Percentiles rank a stretch among this genome's conserved stretches.
phyloP scores from a whole-genome alignment of 2,797 vertebrate genomes.

The Hippocampus kuda region DNA sequence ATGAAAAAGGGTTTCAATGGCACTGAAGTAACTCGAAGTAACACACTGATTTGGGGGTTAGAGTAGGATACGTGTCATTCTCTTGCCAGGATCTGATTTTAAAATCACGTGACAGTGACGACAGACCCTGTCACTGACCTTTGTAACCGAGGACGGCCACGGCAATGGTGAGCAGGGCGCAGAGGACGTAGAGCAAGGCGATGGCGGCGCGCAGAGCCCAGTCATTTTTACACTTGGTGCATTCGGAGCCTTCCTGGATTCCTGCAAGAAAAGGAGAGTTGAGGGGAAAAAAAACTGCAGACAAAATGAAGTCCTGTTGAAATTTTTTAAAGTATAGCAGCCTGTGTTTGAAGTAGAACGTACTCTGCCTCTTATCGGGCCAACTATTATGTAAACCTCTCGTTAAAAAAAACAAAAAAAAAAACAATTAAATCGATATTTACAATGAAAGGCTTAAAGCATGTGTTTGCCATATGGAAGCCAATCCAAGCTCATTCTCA shows the following conservation, averaged over 20 bases:
- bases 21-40: too few relatives aligned
- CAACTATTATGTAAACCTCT: slow-evolving; percentile 15
- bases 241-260: slow-evolving; percentile 95
- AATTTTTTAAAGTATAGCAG: slow-evolving; percentile 29
- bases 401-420: neutral
- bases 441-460: slow-evolving; percentile 33
- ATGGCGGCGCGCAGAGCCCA: slow-evolving; percentile 93
- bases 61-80: neutral
- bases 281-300: slow-evolving; percentile 13
- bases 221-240: slow-evolving; percentile 97
- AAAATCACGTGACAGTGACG: too few relatives aligned
- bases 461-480: slow-evolving; percentile 48
- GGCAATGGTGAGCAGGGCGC: slow-evolving; percentile 87
- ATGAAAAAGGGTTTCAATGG: too few relatives aligned
- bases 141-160: slow-evolving; percentile 95
- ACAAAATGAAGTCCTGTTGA: neutral
- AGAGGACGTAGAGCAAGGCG: slow-evolving; percentile 86
- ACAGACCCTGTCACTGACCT: slow-evolving; percentile 65
- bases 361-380: slow-evolving; percentile 34
- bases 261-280: slow-evolving; percentile 69
- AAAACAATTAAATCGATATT: neutral
- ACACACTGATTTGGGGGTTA: neutral
- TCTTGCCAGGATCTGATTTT: neutral
- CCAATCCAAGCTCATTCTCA: slow-evolving; percentile 18
- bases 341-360: slow-evolving; percentile 28